A percentile compares a stretch with the other conserved stretches of the same genome.
Evolutionary conservation across 2,888 invertebrate genomes (phyloP).

Genomic region (Agrochola litura): DNA sequence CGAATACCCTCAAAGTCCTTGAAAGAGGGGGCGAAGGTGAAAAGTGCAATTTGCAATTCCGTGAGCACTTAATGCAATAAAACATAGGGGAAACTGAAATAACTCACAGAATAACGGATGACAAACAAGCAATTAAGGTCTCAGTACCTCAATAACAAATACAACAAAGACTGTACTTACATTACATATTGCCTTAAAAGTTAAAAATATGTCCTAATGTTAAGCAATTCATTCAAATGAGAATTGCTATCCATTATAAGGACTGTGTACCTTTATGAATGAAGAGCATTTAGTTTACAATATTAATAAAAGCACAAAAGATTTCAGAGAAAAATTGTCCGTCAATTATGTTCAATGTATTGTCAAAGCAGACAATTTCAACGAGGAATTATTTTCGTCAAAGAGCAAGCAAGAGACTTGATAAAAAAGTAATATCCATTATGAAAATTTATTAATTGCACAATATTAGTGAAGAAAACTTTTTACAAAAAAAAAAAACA

Average conservation of each 20-base stretch:
- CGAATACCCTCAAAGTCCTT: slow-evolving; percentile 68
- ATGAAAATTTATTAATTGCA: slow-evolving; percentile 8
- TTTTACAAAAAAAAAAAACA: too few relatives aligned
- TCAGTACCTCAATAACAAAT: slow-evolving; percentile 43
- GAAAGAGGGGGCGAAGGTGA: slow-evolving; percentile 73
- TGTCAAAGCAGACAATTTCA: slow-evolving; percentile 8
- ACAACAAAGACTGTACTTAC: slow-evolving; percentile 28
- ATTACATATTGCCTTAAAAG: slow-evolving; percentile 52
- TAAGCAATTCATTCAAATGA: slow-evolving; percentile 43
- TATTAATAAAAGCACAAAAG: slow-evolving; percentile 19
- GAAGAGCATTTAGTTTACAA: slow-evolving; percentile 19
- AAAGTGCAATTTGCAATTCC: slow-evolving; percentile 72
- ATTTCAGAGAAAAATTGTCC: neutral
- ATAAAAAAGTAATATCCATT: neutral
- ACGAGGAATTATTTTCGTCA: neutral
- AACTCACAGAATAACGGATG: slow-evolving; percentile 68
- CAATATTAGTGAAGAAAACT: neutral
- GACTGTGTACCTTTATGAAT: slow-evolving; percentile 15
- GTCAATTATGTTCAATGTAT: slow-evolving; percentile 20
- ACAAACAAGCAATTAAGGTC: slow-evolving; percentile 70
- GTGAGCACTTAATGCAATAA: slow-evolving; percentile 70
- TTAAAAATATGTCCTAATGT: slow-evolving; percentile 45
- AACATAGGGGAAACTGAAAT: slow-evolving; percentile 67
- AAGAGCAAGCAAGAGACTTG: neutral
- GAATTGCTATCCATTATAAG: slow-evolving; percentile 40